Percentiles rank a stretch among this genome's conserved stretches.
Evolutionary conservation across 2,113 vertebrate species (phyloP).

Genomic region (Astur gentilis): DNA sequence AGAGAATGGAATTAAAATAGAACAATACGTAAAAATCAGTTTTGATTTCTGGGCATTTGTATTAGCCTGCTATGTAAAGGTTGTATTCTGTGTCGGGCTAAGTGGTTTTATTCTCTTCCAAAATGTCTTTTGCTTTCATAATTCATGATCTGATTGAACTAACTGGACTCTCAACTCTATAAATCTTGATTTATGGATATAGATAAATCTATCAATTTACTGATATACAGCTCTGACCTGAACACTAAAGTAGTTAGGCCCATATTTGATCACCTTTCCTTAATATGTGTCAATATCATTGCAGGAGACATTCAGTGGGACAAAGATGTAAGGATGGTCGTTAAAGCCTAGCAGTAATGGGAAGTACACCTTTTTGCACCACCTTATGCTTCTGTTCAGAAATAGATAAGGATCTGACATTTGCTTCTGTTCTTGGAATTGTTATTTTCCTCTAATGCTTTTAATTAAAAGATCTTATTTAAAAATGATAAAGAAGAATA

Average conservation of each 20-base stretch:
- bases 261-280: not conserved
- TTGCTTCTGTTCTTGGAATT: not conserved
- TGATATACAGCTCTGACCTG: not conserved
- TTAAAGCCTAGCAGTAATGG: not conserved
- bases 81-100: not conserved
- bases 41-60: not conserved
- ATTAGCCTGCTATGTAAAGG: not conserved
- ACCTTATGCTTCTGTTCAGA: not conserved
- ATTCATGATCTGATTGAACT: slow-evolving; percentile 37
- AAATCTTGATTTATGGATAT: slow-evolving; percentile 18
- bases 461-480: not conserved
- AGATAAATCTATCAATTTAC: slow-evolving; percentile 44
- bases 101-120: not conserved
- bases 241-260: not conserved
- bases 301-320: not conserved
- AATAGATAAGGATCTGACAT: not conserved
- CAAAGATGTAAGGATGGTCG: not conserved
- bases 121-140: slow-evolving; percentile 23
- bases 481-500: not conserved
- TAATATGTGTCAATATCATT: not conserved
- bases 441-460: not conserved
- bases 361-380: not conserved
- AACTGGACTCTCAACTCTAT: slow-evolving; percentile 7
- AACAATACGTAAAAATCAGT: not conserved
- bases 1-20: not conserved